These are phyloP conservation scores for Acrocyrtus sp. DNA, from an alignment of 2,888 invertebrate species.

Conservation along the genomic window DNA sequence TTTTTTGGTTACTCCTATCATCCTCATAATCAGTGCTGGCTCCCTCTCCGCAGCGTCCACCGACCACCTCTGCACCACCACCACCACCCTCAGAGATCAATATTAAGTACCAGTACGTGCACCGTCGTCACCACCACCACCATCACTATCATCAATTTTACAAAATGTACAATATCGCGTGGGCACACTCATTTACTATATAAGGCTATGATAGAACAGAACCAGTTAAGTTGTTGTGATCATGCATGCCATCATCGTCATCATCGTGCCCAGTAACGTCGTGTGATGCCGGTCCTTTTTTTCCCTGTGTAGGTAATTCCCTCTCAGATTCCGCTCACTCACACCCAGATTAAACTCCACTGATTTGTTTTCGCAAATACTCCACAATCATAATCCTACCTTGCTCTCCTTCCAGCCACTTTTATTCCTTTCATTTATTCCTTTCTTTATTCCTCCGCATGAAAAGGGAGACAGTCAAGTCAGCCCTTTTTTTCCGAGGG, in stretches of 20 bases:
- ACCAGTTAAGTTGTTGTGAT: too few species aligned
- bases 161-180: constrained; percentile 27
- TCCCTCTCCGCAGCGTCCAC: too few species aligned
- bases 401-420: constrained; percentile 10
- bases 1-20: too few species aligned
- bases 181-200: constrained; percentile 34
- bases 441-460: not conserved
- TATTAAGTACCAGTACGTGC: constrained; percentile 52
- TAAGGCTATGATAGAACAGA: constrained; percentile 35
- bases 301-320: not conserved
- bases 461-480: too few species aligned
- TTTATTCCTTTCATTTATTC: constrained; percentile 13
- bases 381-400: too few species aligned
- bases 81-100: constrained; percentile 40
- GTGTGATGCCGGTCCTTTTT: constrained; percentile 15
- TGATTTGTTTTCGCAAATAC: constrained; percentile 53
- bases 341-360: constrained; percentile 44
- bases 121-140: too few species aligned
- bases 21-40: too few species aligned
- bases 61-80: not conserved
- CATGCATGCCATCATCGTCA: constrained; percentile 26
- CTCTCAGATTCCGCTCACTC: constrained; percentile 37
- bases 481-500: too few species aligned
- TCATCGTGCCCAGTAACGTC: constrained; percentile 11
- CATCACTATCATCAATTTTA: constrained; percentile 8